Conservation (phyloP, 2,113 vertebrate species). For the Penelope pileata region DNA sequence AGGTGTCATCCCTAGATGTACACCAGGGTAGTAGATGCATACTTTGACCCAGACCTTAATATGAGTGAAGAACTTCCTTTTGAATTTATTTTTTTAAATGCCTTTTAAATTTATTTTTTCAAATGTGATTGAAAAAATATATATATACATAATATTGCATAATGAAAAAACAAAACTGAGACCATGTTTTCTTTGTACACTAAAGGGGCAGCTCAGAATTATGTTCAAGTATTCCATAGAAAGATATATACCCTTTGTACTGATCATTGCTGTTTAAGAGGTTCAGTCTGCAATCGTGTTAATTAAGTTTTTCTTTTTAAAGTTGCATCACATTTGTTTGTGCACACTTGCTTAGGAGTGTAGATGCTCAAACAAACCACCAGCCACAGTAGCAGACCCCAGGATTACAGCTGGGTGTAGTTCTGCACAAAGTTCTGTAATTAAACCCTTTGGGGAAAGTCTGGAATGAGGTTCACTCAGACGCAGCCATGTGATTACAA, state of each 20-base stretch:
- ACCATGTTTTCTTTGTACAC: neutral
- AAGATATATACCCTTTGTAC: neutral
- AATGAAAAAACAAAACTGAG: neutral
- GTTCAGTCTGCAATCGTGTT: neutral
- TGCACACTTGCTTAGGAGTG: neutral
- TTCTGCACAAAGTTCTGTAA: conserved; percentile 21
- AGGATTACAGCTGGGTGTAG: neutral
- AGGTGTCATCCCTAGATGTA: neutral
- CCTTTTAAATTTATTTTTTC: neutral
- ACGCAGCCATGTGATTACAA: conserved; percentile 17
- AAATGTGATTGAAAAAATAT: neutral
- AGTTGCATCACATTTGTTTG: neutral
- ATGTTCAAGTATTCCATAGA: neutral
- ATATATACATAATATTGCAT: neutral
- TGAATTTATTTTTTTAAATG: neutral
- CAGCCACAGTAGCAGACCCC: neutral
- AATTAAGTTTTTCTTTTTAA: neutral
- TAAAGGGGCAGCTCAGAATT: neutral
- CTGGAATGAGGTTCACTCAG: neutral
- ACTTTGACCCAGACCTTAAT: neutral
- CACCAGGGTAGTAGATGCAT: neutral
- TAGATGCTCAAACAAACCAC: neutral
- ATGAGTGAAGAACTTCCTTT: neutral
- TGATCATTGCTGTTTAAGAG: neutral
- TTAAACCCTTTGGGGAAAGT: conserved; percentile 25